A percentile compares a stretch with the other conserved stretches of the same genome.
Evolutionary conservation across 2,797 vertebrate species (phyloP).

Genomic region (Aeoliscus strigatus): DNA sequence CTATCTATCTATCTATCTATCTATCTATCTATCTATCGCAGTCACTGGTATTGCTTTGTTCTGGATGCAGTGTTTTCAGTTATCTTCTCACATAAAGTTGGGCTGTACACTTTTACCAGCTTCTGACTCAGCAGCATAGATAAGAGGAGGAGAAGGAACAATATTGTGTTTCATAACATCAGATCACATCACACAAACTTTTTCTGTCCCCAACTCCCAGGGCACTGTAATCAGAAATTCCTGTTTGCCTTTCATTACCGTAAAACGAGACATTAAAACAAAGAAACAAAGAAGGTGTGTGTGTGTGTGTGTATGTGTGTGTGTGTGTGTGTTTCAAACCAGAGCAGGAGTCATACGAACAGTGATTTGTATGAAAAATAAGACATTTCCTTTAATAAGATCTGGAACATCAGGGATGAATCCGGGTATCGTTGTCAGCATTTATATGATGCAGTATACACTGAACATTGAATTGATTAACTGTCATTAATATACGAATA

Average conservation of each 20-base stretch:
- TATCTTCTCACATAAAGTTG: no score
- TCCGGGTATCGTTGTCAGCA: slow-evolving; percentile 65
- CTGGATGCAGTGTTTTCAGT: no score
- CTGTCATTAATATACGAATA: slow-evolving; percentile 54
- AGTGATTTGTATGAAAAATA: slow-evolving; percentile 78
- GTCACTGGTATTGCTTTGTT: no score
- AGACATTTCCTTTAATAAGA: slow-evolving; percentile 80
- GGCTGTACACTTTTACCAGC: slow-evolving; percentile 41
- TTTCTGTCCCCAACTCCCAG: slow-evolving; percentile 57
- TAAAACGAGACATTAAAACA: slow-evolving; percentile 55
- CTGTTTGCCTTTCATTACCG: slow-evolving; percentile 80
- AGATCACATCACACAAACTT: slow-evolving; percentile 24
- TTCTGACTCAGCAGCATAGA: slow-evolving; percentile 73
- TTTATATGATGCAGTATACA: slow-evolving; percentile 56
- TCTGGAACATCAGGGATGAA: slow-evolving; percentile 71
- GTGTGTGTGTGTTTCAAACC: no score
- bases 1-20: no score
- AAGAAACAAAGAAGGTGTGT: no score
- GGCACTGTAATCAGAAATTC: slow-evolving; percentile 68
- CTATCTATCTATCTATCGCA: no score
- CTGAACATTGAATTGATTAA: slow-evolving; percentile 63
- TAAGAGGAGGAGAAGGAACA: slow-evolving; percentile 66
- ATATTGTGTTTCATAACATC: slow-evolving; percentile 81
- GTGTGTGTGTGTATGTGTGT: no score
- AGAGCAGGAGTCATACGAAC: slow-evolving; percentile 38